phyloP scores from a whole-genome alignment of 64 coral and sea anemone species.

The Acropora tenuis region DNA sequence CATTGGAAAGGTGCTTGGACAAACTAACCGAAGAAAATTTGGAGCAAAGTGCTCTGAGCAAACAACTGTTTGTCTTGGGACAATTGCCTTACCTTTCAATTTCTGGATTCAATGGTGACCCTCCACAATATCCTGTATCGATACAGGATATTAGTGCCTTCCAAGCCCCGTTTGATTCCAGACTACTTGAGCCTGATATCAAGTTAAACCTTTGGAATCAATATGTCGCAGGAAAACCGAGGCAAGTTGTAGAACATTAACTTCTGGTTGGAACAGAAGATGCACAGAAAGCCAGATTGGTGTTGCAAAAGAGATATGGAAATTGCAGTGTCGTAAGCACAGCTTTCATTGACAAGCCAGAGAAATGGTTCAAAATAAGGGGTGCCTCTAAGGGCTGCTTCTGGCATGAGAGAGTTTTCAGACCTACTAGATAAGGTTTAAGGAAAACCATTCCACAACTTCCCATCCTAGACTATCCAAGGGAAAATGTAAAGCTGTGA shows the following conservation, averaged over 20 bases:
- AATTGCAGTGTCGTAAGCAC: slow-evolving; percentile 46
- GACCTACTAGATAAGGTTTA: slow-evolving; percentile 69
- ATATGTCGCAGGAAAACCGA: slow-evolving; percentile 68
- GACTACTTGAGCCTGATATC: slow-evolving; percentile 63
- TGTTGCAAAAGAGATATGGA: slow-evolving; percentile 27
- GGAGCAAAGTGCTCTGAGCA: slow-evolving; percentile 37
- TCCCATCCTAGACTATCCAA: slow-evolving; percentile 72
- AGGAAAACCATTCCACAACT: slow-evolving; percentile 59
- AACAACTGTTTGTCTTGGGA: slow-evolving; percentile 12
- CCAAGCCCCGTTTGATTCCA: slow-evolving; percentile 48
- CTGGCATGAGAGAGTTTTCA: slow-evolving; percentile 70
- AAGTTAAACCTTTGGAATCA: slow-evolving; percentile 77
- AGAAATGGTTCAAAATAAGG: slow-evolving; percentile 72
- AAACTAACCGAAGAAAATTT: slow-evolving; percentile 48
- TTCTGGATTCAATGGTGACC: slow-evolving; percentile 65
- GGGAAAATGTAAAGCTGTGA: slow-evolving; percentile 63
- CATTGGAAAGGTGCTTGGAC: slow-evolving; percentile 63
- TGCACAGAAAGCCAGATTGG: slow-evolving; percentile 20
- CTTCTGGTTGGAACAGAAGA: slow-evolving; percentile 45
- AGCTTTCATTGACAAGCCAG: slow-evolving; percentile 51
- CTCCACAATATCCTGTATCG: slow-evolving; percentile 65
- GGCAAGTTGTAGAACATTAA: slow-evolving; percentile 58
- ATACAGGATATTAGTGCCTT: slow-evolving; percentile 69
- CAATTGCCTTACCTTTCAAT: slow-evolving; percentile 69
- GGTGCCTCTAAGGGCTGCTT: slow-evolving; percentile 49